Evolutionary conservation across 1,140 invertebrate species (phyloP), one percentile per base, ranked within the genome.

Genomic region (Macrostomum lignano): DNA sequence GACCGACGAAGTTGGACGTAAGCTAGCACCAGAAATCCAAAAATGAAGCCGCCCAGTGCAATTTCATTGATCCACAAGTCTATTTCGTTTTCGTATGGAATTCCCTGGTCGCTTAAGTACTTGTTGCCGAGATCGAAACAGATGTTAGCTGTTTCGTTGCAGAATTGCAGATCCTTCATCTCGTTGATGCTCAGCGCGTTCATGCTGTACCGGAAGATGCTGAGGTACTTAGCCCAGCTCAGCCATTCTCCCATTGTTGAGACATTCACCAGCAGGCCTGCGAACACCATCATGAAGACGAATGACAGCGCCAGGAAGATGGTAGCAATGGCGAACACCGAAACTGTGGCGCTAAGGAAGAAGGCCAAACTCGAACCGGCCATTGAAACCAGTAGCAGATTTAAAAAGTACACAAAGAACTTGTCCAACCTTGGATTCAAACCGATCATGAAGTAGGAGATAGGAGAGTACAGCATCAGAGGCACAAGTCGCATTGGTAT

Each of bases 201-300:
- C 6, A 14, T 14, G 11, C 11, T n/a, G 7, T 5, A 38, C 10
- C 32, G 14, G 24, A 41, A 41, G 5, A 42, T 29, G 11, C 38
- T 40, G 15, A 41, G 6, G 14, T 33, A 41, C 25, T 37, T 38
- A 2, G 39, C 11, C 39, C 39, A 38, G 7, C 15, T 30, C 11
- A 41, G 20, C 25, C 40, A 41, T n/a, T 9, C 1, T 9, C 17
- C 21, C 4, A 40, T 30, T 24, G 40, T 17, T 14, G 25, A 17
- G 9, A 41, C 7, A 21, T 41, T 42, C 7, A 41, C 37, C 7
- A 41, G 19, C 17, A 40, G 32, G 11, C 40, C 40, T 19, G 33
- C 22, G 21, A 41, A 41, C 7, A 28, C 29, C 25, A 31, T 32
- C 33, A 23, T 35, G 15, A 25, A 37, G 7, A 25, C 34, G 24